A percentile compares a stretch with the other conserved stretches of the same genome.
Evolutionary conservation across 2,888 invertebrate genomes (phyloP).

Genomic region (Catocala sponsa): DNA sequence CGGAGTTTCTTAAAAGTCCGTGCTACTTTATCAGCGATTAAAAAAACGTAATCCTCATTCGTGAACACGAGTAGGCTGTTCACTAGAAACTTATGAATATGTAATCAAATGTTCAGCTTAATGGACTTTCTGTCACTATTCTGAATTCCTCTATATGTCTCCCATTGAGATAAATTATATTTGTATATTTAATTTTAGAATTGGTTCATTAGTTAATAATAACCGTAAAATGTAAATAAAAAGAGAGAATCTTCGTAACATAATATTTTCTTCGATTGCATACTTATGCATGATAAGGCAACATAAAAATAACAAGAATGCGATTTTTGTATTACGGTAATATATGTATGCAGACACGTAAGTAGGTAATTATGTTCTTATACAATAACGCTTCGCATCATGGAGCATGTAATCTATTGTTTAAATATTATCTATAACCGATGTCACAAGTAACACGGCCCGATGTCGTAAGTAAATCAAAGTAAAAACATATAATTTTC

Average conservation of each 20-base stretch:
- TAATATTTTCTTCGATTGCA: too few species aligned
- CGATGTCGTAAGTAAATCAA: too few species aligned
- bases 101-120: constrained; percentile 7
- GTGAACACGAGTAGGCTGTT: constrained; percentile 2
- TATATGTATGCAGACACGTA: too few species aligned
- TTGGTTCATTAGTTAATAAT: constrained; percentile 3
- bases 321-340: too few species aligned
- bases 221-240: constrained; percentile 7
- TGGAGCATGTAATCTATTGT: too few species aligned
- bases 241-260: constrained; percentile 2
- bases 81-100: constrained; percentile 19
- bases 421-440: too few species aligned
- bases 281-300: too few species aligned
- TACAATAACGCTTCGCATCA: too few species aligned
- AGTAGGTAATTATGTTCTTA: too few species aligned
- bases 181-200: constrained; percentile 7
- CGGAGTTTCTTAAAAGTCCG: constrained; percentile 6
- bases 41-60: constrained; percentile 15
- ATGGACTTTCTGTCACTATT: constrained; percentile 14
- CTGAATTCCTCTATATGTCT: constrained; percentile 8
- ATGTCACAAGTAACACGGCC: too few species aligned
- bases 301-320: too few species aligned
- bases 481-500: neutral
- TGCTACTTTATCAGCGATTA: constrained; percentile 13
- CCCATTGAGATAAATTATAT: constrained; percentile 6